A percentile compares a stretch with the other conserved stretches of the same genome.
Evolutionary conservation across 2,113 vertebrate genomes (phyloP).

Genomic region (Ptilorrhoa leucosticta): DNA sequence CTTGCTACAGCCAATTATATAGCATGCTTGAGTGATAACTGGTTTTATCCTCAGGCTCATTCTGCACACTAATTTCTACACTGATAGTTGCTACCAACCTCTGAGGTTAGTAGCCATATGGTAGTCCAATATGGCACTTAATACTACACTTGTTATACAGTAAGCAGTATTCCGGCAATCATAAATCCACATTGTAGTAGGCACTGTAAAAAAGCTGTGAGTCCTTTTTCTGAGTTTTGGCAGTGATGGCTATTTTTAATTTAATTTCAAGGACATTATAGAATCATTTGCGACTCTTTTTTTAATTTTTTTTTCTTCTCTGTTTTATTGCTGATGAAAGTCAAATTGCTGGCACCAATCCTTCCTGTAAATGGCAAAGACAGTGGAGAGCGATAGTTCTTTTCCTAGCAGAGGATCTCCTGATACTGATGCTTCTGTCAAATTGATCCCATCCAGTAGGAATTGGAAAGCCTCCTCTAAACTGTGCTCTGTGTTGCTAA

Average conservation of each 20-base stretch:
- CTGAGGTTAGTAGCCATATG: slow-evolving; percentile 84
- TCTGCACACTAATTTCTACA: slow-evolving; percentile 81
- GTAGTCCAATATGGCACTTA: slow-evolving; percentile 81
- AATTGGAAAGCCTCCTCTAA: slow-evolving; percentile 57
- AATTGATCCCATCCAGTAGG: slow-evolving; percentile 59
- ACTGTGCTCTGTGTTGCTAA: slow-evolving; percentile 62
- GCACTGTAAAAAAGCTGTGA: slow-evolving; percentile 39
- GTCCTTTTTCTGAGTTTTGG: slow-evolving; percentile 54
- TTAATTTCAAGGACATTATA: slow-evolving; percentile 56
- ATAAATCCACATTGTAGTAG: slow-evolving; percentile 73
- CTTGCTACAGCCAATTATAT: slow-evolving; percentile 83
- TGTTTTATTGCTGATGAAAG: slow-evolving; percentile 60
- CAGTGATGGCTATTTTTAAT: slow-evolving; percentile 59
- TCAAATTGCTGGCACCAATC: slow-evolving; percentile 38
- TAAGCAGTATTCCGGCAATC: slow-evolving; percentile 70
- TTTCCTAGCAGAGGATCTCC: slow-evolving; percentile 66
- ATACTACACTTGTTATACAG: slow-evolving; percentile 73
- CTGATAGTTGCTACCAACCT: slow-evolving; percentile 80
- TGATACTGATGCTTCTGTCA: slow-evolving; percentile 65
- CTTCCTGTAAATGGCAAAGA: slow-evolving; percentile 55
- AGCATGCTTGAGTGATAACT: slow-evolving; percentile 82
- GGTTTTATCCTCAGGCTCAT: slow-evolving; percentile 81
- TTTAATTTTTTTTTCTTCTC: not conserved
- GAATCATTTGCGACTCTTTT: slow-evolving; percentile 34
- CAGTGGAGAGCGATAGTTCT: slow-evolving; percentile 56